Evolutionary conservation across 2,888 invertebrate genomes (phyloP).

Genomic region (Shargacucullia verbasci): DNA sequence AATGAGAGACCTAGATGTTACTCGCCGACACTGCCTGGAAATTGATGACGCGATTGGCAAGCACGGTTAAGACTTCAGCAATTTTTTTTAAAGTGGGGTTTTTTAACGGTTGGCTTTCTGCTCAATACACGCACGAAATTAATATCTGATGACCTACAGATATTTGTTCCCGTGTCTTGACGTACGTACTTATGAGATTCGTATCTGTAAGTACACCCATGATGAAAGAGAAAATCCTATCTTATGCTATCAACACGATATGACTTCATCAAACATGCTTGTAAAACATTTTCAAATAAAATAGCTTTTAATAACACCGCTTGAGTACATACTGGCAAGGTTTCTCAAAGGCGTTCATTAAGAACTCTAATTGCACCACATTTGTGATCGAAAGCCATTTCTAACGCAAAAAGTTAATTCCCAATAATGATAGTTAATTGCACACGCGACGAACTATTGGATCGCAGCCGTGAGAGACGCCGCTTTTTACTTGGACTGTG

Average conservation of each 20-base stretch:
- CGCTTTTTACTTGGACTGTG: slow-evolving; percentile 49
- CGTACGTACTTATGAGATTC: no score
- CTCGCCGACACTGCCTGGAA: no score
- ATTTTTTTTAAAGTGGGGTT: no score
- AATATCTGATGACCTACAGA: no score
- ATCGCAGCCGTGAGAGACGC: slow-evolving; percentile 64
- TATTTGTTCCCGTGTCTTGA: no score
- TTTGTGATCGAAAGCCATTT: slow-evolving; percentile 70
- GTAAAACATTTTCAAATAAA: background rate
- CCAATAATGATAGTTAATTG: slow-evolving; percentile 78
- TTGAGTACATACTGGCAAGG: slow-evolving; percentile 1
- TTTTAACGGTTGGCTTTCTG: no score
- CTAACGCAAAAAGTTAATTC: slow-evolving; percentile 77
- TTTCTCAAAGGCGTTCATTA: slow-evolving; percentile 31
- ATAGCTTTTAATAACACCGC: slow-evolving; percentile 10
- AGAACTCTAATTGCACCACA: slow-evolving; percentile 57
- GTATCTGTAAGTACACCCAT: no score
- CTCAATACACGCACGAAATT: no score
- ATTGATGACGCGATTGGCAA: no score
- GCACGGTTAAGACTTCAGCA: no score
- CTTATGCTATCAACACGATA: no score
- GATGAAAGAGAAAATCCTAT: no score
- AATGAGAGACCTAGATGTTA: slow-evolving; percentile 13
- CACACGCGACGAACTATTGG: slow-evolving; percentile 60
- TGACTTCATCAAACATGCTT: slow-evolving; percentile 4